phyloP scores from a whole-genome alignment of 2,888 invertebrate species.

The Halictus ligatus region DNA sequence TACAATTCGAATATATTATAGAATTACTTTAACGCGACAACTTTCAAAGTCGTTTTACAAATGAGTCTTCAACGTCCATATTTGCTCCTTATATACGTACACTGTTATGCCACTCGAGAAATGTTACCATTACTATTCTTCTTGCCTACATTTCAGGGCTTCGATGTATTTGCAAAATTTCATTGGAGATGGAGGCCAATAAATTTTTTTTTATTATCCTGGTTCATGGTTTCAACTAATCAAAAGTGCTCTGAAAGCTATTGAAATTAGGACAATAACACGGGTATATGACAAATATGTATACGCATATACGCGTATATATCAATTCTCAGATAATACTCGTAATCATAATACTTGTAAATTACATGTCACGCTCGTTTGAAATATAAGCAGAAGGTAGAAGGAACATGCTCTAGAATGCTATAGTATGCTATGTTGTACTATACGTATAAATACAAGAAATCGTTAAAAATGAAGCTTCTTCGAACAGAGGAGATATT shows the following conservation, averaged over 20 bases:
- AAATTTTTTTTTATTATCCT: background rate
- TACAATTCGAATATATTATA: background rate
- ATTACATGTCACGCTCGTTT: background rate
- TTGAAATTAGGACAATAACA: background rate
- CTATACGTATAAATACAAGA: background rate
- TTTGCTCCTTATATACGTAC: background rate
- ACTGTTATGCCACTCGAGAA: background rate
- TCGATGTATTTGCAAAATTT: background rate
- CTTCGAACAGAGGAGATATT: background rate
- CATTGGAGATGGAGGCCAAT: background rate
- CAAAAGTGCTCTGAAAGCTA: background rate
- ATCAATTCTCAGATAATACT: background rate
- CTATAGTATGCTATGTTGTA: background rate
- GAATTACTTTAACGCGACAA: background rate
- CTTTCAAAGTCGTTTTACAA: background rate
- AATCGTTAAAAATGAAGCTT: background rate
- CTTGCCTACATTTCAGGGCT: background rate
- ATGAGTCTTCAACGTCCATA: background rate
- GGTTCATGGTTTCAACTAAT: background rate
- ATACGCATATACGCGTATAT: background rate
- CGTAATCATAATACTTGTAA: background rate
- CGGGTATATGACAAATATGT: background rate
- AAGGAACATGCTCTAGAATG: background rate
- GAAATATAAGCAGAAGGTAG: background rate
- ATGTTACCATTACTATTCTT: background rate